A percentile compares a stretch with the other conserved stretches of the same genome.
phyloP scores from a whole-genome alignment of 2,888 invertebrate species.

The Baronia brevicornis region DNA sequence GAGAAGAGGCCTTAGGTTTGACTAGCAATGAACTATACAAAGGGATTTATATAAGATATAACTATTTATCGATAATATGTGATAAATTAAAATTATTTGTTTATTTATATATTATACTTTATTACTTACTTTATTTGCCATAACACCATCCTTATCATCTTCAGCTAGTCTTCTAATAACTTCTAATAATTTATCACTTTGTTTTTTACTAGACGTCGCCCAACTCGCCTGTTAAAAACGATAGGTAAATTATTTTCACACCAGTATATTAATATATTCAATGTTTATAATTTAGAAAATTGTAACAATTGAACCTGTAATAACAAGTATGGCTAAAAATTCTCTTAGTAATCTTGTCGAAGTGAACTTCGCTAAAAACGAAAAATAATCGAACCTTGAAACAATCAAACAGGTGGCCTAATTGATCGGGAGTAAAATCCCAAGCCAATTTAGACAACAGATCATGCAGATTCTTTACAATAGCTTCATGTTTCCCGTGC shows the following conservation, averaged over 20 bases:
- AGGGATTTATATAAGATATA: too few relatives aligned
- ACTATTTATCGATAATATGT: too few relatives aligned
- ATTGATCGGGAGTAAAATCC: constrained; percentile 98
- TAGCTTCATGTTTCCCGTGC: constrained; percentile 97
- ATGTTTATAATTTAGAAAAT: too few relatives aligned
- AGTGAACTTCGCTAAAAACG: too few relatives aligned
- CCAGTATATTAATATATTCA: neutral
- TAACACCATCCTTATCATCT: constrained; percentile 98
- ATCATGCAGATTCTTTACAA: constrained; percentile 98
- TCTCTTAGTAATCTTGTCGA: too few relatives aligned
- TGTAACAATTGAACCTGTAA: too few relatives aligned
- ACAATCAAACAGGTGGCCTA: constrained; percentile 97
- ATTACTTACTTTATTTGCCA: constrained; percentile 91
- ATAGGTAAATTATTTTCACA: neutral
- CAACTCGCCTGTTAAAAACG: constrained; percentile 82
- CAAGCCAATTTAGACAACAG: constrained; percentile 96
- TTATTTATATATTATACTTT: constrained; percentile 1
- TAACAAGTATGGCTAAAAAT: too few relatives aligned
- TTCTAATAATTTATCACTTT: constrained; percentile 95
- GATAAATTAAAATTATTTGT: too few relatives aligned
- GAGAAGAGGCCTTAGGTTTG: too few relatives aligned
- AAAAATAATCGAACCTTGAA: constrained; percentile 82
- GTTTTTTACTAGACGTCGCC: constrained; percentile 96
- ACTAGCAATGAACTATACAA: too few relatives aligned
- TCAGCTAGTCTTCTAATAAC: constrained; percentile 95